These are phyloP conservation scores for Amphilophus citrinellus DNA, from an alignment of 2,113 vertebrate species.

Conservation along the genomic window DNA sequence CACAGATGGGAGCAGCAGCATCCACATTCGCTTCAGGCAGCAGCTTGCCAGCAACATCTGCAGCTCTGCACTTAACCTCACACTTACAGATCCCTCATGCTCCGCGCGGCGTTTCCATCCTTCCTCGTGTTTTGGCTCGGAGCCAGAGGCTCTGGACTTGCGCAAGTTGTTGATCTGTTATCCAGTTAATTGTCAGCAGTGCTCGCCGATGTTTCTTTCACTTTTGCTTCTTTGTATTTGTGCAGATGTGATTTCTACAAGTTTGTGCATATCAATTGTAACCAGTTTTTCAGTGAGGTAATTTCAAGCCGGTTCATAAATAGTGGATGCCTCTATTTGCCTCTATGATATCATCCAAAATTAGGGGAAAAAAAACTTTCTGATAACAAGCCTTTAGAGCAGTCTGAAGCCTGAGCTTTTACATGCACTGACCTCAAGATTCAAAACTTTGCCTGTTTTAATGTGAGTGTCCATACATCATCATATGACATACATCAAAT, in stretches of 20 bases:
- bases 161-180: not conserved
- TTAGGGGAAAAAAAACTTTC: not conserved
- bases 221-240: not conserved
- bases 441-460: fast-evolving
- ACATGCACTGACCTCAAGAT: not conserved
- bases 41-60: constrained; percentile 27
- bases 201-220: not conserved
- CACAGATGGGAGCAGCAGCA: not conserved
- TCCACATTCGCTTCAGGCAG: not conserved
- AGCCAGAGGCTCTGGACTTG: not conserved
- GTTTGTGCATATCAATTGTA: not conserved
- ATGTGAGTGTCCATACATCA: not conserved
- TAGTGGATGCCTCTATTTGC: not conserved
- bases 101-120: not conserved
- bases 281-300: not conserved
- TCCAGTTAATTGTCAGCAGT: not conserved
- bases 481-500: not conserved
- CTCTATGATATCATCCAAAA: not conserved
- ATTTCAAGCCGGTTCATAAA: not conserved
- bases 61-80: not conserved
- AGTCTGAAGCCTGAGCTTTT: not conserved
- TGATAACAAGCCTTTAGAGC: not conserved
- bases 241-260: not conserved
- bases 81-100: not conserved
- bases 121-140: not conserved